Conservation (phyloP, 2,113 vertebrate species). For the Gila orcuttii region DNA sequence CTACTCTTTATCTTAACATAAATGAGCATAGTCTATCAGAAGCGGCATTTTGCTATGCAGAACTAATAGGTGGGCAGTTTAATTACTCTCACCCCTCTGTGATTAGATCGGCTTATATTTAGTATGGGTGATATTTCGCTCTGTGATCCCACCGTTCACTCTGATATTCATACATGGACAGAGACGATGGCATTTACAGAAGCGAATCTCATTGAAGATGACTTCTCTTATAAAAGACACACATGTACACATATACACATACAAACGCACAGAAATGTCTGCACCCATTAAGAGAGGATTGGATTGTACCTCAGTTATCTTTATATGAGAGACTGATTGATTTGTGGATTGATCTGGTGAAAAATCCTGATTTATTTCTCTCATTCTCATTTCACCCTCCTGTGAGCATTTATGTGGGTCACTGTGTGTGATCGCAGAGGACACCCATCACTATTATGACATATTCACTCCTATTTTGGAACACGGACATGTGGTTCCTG, state of each 20-base stretch:
- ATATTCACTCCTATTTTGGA: constrained; percentile 38
- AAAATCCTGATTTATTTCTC: constrained; percentile 26
- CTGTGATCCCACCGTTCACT: constrained; percentile 20
- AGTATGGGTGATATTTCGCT: constrained; percentile 34
- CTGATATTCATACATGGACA: constrained; percentile 28
- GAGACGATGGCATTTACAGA: constrained; percentile 11
- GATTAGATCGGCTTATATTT: constrained; percentile 19
- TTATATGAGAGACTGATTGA: constrained; percentile 1
- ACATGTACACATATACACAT: not conserved
- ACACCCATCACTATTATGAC: constrained; percentile 44
- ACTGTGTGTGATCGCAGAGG: constrained; percentile 3
- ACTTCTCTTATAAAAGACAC: not conserved
- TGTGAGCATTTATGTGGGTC: constrained; percentile 39
- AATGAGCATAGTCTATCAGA: not conserved
- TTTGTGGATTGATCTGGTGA: constrained; percentile 30
- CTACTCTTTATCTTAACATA: constrained; percentile 1
- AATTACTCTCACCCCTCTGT: constrained; percentile 15
- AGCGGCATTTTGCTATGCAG: not conserved
- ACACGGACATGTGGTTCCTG: not conserved
- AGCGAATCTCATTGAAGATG: not conserved
- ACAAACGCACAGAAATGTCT: constrained; percentile 10
- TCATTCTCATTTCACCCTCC: constrained; percentile 28
- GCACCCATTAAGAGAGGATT: not conserved
- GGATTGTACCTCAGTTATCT: not conserved
- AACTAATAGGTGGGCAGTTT: constrained; percentile 25